These are phyloP conservation scores for Anas bahamensis DNA, from an alignment of 2,797 vertebrate species.

Conservation along the genomic window DNA sequence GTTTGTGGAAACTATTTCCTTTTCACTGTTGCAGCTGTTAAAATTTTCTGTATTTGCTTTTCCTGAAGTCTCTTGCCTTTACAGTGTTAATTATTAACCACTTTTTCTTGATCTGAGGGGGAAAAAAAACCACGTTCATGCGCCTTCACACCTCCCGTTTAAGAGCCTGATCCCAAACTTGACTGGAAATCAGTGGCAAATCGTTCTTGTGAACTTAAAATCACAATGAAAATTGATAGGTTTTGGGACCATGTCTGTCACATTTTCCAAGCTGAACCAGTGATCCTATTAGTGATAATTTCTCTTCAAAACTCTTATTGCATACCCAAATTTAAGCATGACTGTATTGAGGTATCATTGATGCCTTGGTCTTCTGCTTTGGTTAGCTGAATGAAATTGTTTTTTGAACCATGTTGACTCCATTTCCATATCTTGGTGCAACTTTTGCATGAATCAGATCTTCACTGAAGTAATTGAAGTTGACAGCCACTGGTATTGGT, in stretches of 20 bases:
- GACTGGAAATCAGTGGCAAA: background rate
- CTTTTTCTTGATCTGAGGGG: background rate
- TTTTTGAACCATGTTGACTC: background rate
- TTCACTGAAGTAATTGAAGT: background rate
- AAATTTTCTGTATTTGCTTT: background rate
- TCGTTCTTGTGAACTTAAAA: background rate
- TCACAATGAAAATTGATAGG: background rate
- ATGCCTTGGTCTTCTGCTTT: background rate
- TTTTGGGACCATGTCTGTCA: background rate
- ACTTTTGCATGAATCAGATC: background rate
- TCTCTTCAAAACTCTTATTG: background rate
- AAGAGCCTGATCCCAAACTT: background rate
- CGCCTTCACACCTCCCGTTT: background rate
- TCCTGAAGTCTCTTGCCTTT: background rate
- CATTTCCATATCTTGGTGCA: background rate
- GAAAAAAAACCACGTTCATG: background rate
- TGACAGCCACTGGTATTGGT: background rate
- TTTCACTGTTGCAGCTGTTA: background rate
- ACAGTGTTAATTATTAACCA: background rate
- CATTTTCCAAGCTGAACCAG: background rate
- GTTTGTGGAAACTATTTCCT: background rate
- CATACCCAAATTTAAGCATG: background rate
- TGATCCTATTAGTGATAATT: background rate
- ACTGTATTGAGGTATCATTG: background rate
- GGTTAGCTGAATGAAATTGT: background rate